phyloP scores from a whole-genome alignment of 1,140 invertebrate species.

The Heliconius himera region DNA sequence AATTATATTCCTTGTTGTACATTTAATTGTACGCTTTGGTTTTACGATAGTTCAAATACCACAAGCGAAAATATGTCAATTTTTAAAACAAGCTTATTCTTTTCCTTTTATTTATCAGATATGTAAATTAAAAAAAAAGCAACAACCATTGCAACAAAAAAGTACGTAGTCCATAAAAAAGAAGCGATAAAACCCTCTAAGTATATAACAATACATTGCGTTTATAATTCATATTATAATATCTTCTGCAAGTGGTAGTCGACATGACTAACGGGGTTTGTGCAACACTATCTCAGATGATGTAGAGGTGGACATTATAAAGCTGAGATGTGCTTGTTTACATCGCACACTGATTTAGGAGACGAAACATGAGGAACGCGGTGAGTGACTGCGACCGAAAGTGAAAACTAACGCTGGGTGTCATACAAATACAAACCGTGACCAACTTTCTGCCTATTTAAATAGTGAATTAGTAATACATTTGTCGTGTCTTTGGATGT shows the following conservation, averaged over 20 bases:
- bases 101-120: too few relatives aligned
- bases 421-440: conserved; percentile 12
- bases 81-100: too few relatives aligned
- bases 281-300: conserved; percentile 39
- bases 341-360: conserved; percentile 59
- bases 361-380: conserved; percentile 66
- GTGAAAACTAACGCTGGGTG: conserved; percentile 58
- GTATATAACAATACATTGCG: conserved; percentile 8
- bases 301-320: conserved; percentile 69
- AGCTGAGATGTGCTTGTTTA: conserved; percentile 42
- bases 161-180: background rate
- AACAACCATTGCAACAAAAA: background rate
- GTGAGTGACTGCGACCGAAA: conserved; percentile 61
- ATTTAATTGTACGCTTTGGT: too few relatives aligned
- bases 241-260: background rate
- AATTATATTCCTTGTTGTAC: too few relatives aligned
- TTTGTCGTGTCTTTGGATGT: background rate
- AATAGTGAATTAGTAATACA: conserved; percentile 23
- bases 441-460: conserved; percentile 28
- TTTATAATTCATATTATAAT: background rate
- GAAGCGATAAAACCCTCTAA: background rate
- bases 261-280: conserved; percentile 37
- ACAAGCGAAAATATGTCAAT: too few relatives aligned
- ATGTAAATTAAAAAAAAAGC: background rate
- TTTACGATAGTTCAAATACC: too few relatives aligned